Evolutionary conservation across 2,113 vertebrate species (phyloP), one percentile per base, ranked within the genome.

Genomic region (Brachypteracias leptosomus): DNA sequence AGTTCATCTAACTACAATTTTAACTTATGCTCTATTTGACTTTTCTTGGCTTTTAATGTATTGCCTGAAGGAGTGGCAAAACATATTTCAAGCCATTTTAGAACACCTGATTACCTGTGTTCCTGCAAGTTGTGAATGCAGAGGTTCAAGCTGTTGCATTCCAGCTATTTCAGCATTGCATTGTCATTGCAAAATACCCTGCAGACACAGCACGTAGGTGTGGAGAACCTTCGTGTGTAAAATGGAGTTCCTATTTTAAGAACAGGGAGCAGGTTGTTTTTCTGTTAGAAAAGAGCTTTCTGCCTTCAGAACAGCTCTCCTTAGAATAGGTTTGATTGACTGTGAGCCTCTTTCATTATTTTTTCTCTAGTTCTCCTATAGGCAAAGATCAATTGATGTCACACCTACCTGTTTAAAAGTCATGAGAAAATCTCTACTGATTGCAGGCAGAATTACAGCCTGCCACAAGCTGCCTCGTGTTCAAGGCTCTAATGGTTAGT

Each of bases 331-430:
- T 68, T 79, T 93, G 88, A 90, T 62, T 92, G 90, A 93, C 86
- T 93, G 51, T 72, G 52, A 90, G 21, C 49, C 66, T 84, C 73
- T 84, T 63, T 40, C 1, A 0, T 95, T 88, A 26, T 77, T 88
- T 81, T 95, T 89, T 89, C 72, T 95, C 68, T 65, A 55, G 59
- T 90, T 88, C 68, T 95, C 55, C 86, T 84, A 78, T 71, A 89
- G 85, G 65, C 79, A 94, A 94, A 90, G 79, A 96, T 95, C 85
- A 88, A 84, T 67, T 83, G 74, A 67, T 95, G 67, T 91, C 88
- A 90, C 89, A 95, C 80, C 76, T 95, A 78, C 73, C 55, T 87
- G 73, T 80, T 95, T 89, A 95, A 95, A 95, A 95, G 80, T 92
- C 85, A 95, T 85, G 90, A 90, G 86, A 88, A 95, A 93, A 90